Evolutionary conservation across 2,888 invertebrate genomes (phyloP), one percentile per base, ranked within the genome.

Genomic region (Cephus runcator): DNA sequence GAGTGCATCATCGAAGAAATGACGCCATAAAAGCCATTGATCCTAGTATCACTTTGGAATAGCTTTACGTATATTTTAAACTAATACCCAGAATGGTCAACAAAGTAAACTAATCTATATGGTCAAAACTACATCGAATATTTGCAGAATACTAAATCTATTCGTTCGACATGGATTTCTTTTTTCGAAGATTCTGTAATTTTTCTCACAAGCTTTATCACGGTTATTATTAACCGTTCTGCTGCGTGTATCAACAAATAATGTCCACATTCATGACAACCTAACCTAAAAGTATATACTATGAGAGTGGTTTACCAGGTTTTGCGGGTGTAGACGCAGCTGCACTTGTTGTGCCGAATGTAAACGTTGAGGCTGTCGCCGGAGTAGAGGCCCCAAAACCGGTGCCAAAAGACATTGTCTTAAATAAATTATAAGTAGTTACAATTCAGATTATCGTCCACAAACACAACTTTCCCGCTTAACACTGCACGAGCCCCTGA

Each of bases 351-450:
- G 91, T 88, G n/a, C 91, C 91, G 77, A 91, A 92, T 71, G 91
- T 90, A 81, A 94, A 92, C 35, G 92, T 92, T 68, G 93, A 92
- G 68, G 93, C 92, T 11, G 93, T 92, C 1, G 93, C 92, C 31
- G 94, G 92, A 75, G 93, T 92, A 71, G 92, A 91, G 75, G 92
- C 90, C n/a, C 94, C 94, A 89, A 92, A 92, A 36, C 90, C 89
- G 36, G 85, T 84, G 4, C 88, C 88, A 76, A 91, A 91, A 73
- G 91, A 90, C 91, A 91, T 91, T 77, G 83, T 81, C 77, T 56
- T 56, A 56, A 56, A 9, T 15, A 71, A 71, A 33, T 34, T 71
- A 71, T 71, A 71, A 31, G 31, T 31, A 33, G 71, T n/a, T 30
- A 31, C 34, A 71, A 31, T 12, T 71, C 34, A 71, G 71, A 71